Conservation (phyloP, 2,888 invertebrate species). For the Pristionchus japonicus region DNA sequence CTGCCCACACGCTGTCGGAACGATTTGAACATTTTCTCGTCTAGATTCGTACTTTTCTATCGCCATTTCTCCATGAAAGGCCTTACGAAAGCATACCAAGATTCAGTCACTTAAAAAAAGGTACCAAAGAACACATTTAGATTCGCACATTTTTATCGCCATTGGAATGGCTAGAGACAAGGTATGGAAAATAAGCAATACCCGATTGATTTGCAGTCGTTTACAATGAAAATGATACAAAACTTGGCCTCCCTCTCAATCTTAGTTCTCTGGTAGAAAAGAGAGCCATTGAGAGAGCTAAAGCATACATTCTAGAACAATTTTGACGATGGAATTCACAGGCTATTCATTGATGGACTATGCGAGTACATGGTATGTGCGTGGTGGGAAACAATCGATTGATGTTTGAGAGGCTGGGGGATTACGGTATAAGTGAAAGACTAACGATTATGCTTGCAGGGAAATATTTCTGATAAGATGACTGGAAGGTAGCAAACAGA, state of each 20-base stretch:
- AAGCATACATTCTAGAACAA: slow-evolving; percentile 23
- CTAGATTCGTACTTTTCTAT: not conserved
- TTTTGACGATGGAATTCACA: not conserved
- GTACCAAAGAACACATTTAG: too few species aligned
- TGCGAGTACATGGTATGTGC: not conserved
- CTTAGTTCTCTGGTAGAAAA: not conserved
- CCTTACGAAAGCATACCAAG: too few species aligned
- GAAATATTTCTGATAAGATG: slow-evolving; percentile 12
- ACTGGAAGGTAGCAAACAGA: slow-evolving; percentile 24
- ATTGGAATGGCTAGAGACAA: not conserved
- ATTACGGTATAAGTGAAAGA: slow-evolving; percentile 17
- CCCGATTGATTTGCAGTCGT: slow-evolving; percentile 8
- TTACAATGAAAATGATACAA: slow-evolving; percentile 9
- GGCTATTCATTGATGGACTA: slow-evolving; percentile 4
- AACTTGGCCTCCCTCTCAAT: not conserved
- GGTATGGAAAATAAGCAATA: not conserved
- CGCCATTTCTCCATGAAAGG: too few species aligned
- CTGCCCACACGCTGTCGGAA: not conserved
- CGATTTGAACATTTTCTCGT: not conserved
- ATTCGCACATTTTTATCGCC: slow-evolving; percentile 28
- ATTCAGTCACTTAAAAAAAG: too few species aligned
- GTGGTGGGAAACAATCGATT: not conserved
- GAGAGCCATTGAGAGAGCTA: slow-evolving; percentile 10
- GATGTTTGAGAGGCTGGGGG: not conserved
- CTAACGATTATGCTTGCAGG: slow-evolving; percentile 18